Percentiles rank a stretch among this genome's conserved stretches.
These are phyloP conservation scores for Psix sp. DNA, from an alignment of 1,140 invertebrate genomes.

Conservation along the genomic window DNA sequence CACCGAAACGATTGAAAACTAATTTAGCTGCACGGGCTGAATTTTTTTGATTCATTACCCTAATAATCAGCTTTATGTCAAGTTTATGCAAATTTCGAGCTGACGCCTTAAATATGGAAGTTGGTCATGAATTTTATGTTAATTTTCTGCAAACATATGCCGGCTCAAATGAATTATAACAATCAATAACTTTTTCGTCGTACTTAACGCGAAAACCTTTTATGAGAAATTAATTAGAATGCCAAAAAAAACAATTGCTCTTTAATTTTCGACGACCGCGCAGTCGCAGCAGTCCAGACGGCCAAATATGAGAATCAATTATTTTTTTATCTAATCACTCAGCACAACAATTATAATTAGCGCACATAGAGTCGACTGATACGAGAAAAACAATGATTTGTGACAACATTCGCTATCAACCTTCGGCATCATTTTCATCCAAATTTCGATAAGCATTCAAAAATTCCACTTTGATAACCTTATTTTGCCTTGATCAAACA, in stretches of 20 bases:
- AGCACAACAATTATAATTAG: no score
- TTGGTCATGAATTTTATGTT: constrained; percentile 30
- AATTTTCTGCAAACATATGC: constrained; percentile 24
- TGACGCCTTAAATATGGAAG: constrained; percentile 23
- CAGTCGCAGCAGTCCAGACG: not conserved
- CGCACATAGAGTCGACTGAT: no score
- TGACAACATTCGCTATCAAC: no score
- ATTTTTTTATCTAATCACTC: no score
- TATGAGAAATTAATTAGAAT: not conserved
- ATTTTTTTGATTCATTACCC: constrained; percentile 50
- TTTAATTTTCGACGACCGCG: not conserved
- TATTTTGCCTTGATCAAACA: no score
- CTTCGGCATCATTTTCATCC: no score
- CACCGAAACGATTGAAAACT: constrained; percentile 49
- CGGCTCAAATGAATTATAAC: not conserved
- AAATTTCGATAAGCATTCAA: no score
- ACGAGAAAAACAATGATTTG: no score
- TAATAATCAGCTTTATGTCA: constrained; percentile 46
- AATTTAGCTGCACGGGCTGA: constrained; percentile 50
- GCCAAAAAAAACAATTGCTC: not conserved
- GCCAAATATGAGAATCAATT: no score
- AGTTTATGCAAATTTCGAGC: constrained; percentile 40
- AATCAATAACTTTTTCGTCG: not conserved
- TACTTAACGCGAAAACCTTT: not conserved
- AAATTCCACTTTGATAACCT: no score